Percentiles rank a stretch among this genome's conserved stretches.
Evolutionary conservation across 2,797 vertebrate species (phyloP).

Genomic region (Chaetodon trifasciatus): DNA sequence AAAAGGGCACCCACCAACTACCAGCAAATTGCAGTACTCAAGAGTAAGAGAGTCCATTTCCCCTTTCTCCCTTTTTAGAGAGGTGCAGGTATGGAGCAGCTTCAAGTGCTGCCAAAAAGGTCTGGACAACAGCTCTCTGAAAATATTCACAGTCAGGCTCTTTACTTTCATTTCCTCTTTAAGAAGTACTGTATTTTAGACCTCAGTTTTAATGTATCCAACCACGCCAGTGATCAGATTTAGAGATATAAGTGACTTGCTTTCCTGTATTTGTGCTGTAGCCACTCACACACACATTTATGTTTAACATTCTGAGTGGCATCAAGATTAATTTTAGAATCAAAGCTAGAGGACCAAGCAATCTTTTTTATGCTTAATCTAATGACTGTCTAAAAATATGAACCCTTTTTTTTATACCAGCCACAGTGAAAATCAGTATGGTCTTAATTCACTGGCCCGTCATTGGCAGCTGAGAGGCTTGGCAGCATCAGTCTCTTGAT

Average conservation of each 20-base stretch:
- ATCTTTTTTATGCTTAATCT: neutral
- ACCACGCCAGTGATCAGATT: slow-evolving; percentile 10
- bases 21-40: slow-evolving; percentile 33
- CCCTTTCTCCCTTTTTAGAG: slow-evolving; percentile 45
- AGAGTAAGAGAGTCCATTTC: slow-evolving; percentile 55
- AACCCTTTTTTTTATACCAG: neutral
- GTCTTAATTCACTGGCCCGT: slow-evolving; percentile 4
- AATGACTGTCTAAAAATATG: slow-evolving; percentile 2
- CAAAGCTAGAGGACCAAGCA: neutral
- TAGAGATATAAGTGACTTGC: neutral
- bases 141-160: slow-evolving; percentile 35
- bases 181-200: slow-evolving; percentile 22
- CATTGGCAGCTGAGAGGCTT: slow-evolving; percentile 4
- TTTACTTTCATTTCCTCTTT: slow-evolving; percentile 50
- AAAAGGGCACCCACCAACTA: slow-evolving; percentile 39
- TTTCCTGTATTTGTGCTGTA: slow-evolving; percentile 14
- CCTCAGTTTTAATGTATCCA: slow-evolving; percentile 10
- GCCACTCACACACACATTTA: neutral
- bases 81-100: slow-evolving; percentile 36
- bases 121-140: slow-evolving; percentile 35
- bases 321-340: slow-evolving; percentile 11
- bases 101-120: slow-evolving; percentile 52
- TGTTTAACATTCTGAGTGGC: slow-evolving; percentile 4
- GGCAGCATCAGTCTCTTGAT: neutral
- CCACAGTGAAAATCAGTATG: slow-evolving; percentile 23